phyloP scores from a whole-genome alignment of 2,797 vertebrate species.

The Potorous gilbertii region DNA sequence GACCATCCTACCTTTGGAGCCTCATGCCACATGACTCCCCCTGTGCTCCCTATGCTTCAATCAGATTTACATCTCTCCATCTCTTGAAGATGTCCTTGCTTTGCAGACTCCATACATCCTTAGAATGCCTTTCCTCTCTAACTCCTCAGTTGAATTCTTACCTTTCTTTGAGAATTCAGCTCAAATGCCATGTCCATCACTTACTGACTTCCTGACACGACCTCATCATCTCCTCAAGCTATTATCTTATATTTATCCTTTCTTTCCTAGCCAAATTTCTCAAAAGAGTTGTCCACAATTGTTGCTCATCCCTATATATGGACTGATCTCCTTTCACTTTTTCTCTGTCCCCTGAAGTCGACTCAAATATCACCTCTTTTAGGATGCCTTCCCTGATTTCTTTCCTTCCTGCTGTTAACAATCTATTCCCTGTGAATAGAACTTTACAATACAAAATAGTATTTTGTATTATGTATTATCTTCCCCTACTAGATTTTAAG shows the following conservation, averaged over 20 bases:
- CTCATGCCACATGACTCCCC: not conserved
- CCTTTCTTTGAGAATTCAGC: not conserved
- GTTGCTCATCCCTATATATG: not conserved
- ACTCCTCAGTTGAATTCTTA: not conserved
- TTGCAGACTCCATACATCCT: not conserved
- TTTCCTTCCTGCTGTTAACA: not conserved
- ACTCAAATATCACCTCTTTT: not conserved
- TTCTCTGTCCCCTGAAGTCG: not conserved
- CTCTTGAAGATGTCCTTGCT: not conserved
- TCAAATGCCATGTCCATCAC: not conserved
- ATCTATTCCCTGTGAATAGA: not conserved
- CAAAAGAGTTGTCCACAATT: not conserved
- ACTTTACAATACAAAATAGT: not conserved
- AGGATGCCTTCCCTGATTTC: not conserved
- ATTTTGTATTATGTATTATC: too few species aligned
- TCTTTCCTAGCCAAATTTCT: not conserved
- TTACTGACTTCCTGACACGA: not conserved
- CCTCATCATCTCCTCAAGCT: not conserved
- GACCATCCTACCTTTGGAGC: not conserved
- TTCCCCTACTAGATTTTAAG: too few species aligned
- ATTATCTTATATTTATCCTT: not conserved
- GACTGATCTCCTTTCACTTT: not conserved
- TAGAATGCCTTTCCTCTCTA: not conserved
- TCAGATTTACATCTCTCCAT: not conserved
- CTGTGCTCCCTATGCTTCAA: not conserved